A percentile compares a stretch with the other conserved stretches of the same genome.
Evolutionary conservation across 2,797 vertebrate genomes (phyloP).

Genomic region (Poeciliopsis gracilis): DNA sequence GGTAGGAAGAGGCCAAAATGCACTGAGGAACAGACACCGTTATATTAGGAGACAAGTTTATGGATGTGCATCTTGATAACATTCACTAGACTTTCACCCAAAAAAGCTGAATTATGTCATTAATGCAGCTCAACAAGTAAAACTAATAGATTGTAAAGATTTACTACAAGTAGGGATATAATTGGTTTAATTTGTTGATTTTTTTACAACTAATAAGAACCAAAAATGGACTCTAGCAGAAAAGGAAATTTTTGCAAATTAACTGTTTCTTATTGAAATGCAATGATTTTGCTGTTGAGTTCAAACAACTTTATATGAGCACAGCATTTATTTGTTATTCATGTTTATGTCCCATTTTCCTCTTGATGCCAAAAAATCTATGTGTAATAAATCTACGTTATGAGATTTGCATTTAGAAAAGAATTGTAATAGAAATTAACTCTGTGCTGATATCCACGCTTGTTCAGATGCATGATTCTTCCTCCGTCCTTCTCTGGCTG

Average conservation of each 20-base stretch:
- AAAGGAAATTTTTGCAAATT: too few species aligned
- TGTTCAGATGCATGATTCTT: slow-evolving; percentile 18
- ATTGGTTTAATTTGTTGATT: too few species aligned
- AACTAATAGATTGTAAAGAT: too few species aligned
- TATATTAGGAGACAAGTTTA: neutral
- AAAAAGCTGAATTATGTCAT: too few species aligned
- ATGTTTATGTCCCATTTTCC: neutral
- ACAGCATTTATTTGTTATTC: neutral
- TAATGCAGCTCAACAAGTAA: too few species aligned
- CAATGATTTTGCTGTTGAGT: too few species aligned
- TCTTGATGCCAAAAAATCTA: neutral
- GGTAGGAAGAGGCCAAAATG: neutral
- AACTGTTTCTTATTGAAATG: too few species aligned
- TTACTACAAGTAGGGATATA: too few species aligned
- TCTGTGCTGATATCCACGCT: neutral
- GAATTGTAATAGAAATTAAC: neutral
- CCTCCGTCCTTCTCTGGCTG: slow-evolving; percentile 25
- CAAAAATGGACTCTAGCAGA: too few species aligned
- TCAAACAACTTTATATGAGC: too few species aligned
- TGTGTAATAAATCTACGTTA: neutral
- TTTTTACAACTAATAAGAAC: too few species aligned
- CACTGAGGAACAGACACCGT: neutral
- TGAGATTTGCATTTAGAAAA: neutral
- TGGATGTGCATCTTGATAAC: neutral
- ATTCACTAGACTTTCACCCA: too few species aligned